phyloP scores from a whole-genome alignment of 2,797 vertebrate species.

The Bucorvus abyssinicus region DNA sequence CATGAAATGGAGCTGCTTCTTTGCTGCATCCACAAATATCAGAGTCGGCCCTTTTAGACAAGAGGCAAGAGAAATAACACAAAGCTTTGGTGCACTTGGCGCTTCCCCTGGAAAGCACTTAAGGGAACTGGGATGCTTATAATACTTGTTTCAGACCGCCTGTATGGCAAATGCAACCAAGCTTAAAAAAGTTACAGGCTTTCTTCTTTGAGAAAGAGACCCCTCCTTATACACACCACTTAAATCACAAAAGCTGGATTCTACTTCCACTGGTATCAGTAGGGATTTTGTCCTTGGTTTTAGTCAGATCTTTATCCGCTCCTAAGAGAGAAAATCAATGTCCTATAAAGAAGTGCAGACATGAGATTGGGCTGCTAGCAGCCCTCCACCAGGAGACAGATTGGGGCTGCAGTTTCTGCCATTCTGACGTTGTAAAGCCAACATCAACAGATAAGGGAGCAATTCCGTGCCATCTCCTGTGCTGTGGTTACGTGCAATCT shows the following conservation, averaged over 20 bases:
- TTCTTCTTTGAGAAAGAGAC: not conserved
- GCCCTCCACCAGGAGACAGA: not conserved
- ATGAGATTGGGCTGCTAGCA: not conserved
- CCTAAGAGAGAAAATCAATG: conserved; percentile 15
- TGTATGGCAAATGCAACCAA: not conserved
- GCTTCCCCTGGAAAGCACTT: not conserved
- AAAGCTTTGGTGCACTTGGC: not conserved
- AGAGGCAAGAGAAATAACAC: not conserved
- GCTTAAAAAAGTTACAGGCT: not conserved
- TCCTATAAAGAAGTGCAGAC: not conserved
- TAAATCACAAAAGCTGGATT: conserved; percentile 5
- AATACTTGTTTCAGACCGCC: not conserved
- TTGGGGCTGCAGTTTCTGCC: not conserved
- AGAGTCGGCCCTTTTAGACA: not conserved
- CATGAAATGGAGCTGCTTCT: not conserved
- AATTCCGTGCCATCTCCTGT: fast-evolving
- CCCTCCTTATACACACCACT: not conserved
- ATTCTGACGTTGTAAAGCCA: not conserved
- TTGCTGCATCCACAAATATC: not conserved
- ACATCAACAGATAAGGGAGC: conserved; percentile 17
- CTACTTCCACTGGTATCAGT: not conserved
- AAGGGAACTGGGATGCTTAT: not conserved
- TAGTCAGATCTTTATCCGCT: not conserved
- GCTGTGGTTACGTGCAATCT: fast-evolving
- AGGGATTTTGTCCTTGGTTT: conserved; percentile 30